A percentile compares a stretch with the other conserved stretches of the same genome.
Conservation (phyloP, 2,113 vertebrate genomes). For the Hippocampus zosterae region DNA sequence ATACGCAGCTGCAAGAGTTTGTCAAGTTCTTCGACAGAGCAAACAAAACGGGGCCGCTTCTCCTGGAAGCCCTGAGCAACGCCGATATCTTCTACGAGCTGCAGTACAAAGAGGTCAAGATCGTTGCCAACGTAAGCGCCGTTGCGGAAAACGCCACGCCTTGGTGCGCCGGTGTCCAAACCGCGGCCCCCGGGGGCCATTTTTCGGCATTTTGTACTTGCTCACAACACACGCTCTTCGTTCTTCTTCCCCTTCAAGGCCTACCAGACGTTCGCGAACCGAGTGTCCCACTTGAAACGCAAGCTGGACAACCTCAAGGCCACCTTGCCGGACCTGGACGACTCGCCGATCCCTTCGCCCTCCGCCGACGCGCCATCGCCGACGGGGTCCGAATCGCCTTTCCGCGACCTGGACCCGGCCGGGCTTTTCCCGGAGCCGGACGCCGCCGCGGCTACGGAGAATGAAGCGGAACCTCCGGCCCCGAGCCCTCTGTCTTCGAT, state of each 20-base stretch:
- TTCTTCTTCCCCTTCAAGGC: slow-evolving; percentile 67
- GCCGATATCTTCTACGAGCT: slow-evolving; percentile 96
- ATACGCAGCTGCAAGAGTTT: slow-evolving; percentile 89
- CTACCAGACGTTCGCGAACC: slow-evolving; percentile 93
- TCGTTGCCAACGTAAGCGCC: slow-evolving; percentile 89
- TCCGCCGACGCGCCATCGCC: slow-evolving; percentile 90
- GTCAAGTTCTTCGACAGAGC: slow-evolving; percentile 86
- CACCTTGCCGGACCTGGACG: slow-evolving; percentile 84
- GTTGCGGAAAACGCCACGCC: neutral
- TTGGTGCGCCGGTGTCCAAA: too few relatives aligned
- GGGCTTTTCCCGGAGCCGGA: slow-evolving; percentile 58
- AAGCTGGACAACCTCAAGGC: slow-evolving; percentile 88
- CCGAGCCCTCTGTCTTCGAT: slow-evolving; percentile 66
- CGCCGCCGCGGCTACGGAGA: slow-evolving; percentile 62
- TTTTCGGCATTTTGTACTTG: too few relatives aligned
- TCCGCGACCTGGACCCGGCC: slow-evolving; percentile 74
- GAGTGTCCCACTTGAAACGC: slow-evolving; percentile 91
- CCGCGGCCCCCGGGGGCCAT: too few relatives aligned
- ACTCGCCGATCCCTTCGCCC: slow-evolving; percentile 91
- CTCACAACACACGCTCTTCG: neutral
- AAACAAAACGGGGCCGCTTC: slow-evolving; percentile 74
- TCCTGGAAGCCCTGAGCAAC: slow-evolving; percentile 83
- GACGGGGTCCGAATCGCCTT: slow-evolving; percentile 90
- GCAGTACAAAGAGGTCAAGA: slow-evolving; percentile 96
- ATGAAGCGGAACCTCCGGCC: slow-evolving; percentile 62